Evolutionary conservation across 2,113 vertebrate species (phyloP), one percentile per base, ranked within the genome.

Genomic region (Galeopterus variegatus): DNA sequence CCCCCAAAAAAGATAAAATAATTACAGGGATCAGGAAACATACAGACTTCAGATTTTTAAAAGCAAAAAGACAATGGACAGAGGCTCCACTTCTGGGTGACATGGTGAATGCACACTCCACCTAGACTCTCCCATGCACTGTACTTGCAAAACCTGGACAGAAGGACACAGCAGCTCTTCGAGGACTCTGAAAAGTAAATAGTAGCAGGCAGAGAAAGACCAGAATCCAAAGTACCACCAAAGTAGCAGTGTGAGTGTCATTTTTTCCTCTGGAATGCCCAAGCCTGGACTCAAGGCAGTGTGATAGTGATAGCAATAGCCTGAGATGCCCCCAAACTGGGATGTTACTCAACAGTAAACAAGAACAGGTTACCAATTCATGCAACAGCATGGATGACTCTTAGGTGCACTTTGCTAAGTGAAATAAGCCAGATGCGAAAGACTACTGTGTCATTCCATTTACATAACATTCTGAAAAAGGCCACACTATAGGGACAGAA

Each of bases 371-470:
- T 13, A 76, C 5, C n/a, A 73, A 93, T 81, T 56, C 31, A 28
- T 33, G 50, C 36, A 65, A 58, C 23, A 28, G 65, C 58, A 60
- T n/a, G 24, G 26, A 41, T 52, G 65, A 75, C 31, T 45, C 31
- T 45, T n/a, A 12, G 48, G 72, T 72, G 64, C 60, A 64, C 75
- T 91, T 82, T 75, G 31, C 82, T 67, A 67, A 87, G 13, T 52
- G 60, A 94, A 87, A 60, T 72, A 80, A 91, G 26, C 73, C 12
- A 45, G n/a, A 85, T 72, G 41, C 72, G 56, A 90, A 92, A 89
- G 45, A 36, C 36, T 75, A 6, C 83, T 18, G 14, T 8, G 62
- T 45, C 41, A 5, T 58, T 75, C 31, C 87, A n/a, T 24, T 67
- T 64, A 75, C n/a, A 54, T 21, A 45, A 77, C 60, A 54, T 77